phyloP scores from a whole-genome alignment of 2,113 vertebrate genomes.

The Ageneiosus marmoratus region DNA sequence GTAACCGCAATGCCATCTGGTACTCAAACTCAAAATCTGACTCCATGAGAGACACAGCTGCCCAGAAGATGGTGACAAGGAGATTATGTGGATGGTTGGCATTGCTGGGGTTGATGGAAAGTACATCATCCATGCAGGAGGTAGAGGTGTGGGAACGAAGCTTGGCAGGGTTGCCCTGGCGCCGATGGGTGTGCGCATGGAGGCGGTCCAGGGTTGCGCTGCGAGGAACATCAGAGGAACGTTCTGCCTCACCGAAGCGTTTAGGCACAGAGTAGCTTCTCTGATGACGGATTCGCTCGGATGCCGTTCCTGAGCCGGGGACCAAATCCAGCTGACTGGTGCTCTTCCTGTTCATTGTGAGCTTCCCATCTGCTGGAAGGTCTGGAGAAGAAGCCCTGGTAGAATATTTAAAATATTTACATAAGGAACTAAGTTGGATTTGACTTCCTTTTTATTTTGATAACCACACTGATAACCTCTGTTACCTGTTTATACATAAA shows the following conservation, averaged over 20 bases:
- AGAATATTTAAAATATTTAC: not conserved
- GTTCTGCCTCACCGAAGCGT: constrained; percentile 87
- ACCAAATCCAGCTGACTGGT: constrained; percentile 86
- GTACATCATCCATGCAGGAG: constrained; percentile 76
- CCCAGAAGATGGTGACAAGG: constrained; percentile 96
- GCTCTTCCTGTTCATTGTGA: constrained; percentile 86
- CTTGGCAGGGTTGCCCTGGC: constrained; percentile 68
- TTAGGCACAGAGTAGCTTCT: constrained; percentile 95
- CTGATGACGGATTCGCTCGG: constrained; percentile 85
- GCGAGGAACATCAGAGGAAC: constrained; percentile 85
- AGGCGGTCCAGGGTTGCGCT: constrained; percentile 92
- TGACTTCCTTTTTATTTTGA: too few relatives aligned
- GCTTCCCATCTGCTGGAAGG: constrained; percentile 79
- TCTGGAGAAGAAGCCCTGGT: constrained; percentile 88
- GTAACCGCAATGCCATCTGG: constrained; percentile 89
- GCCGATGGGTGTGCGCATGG: constrained; percentile 85
- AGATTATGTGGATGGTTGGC: constrained; percentile 91
- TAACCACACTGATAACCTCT: too few relatives aligned
- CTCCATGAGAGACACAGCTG: constrained; percentile 95
- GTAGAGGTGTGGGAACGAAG: constrained; percentile 71
- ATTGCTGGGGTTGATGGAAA: constrained; percentile 76
- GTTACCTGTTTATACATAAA: not conserved
- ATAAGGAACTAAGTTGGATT: not conserved
- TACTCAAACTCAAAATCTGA: constrained; percentile 99
- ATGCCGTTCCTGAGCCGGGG: constrained; percentile 68